Conservation (phyloP, 2,113 vertebrate genomes). For the Sinocyclocheilus anophthalmus region DNA sequence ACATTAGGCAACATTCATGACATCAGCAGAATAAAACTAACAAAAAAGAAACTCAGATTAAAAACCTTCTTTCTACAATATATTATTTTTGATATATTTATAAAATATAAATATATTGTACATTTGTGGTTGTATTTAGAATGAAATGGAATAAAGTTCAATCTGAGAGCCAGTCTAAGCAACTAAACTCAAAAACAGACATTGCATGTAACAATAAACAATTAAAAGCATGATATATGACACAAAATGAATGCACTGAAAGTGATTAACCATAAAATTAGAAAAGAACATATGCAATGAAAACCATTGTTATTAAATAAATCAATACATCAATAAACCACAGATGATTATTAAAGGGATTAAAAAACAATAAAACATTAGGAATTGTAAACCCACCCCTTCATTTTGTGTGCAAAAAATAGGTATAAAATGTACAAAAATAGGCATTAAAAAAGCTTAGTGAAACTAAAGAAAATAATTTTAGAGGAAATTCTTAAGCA, state of each 20-base stretch:
- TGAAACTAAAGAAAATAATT: background rate
- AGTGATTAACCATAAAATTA: background rate
- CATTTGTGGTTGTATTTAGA: background rate
- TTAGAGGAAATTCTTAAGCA: background rate
- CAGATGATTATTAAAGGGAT: background rate
- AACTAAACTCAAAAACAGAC: background rate
- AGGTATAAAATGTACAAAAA: background rate
- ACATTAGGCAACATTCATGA: background rate
- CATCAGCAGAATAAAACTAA: too few relatives aligned
- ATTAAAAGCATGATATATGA: background rate
- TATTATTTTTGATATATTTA: too few relatives aligned
- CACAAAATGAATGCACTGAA: background rate
- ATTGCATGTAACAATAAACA: background rate
- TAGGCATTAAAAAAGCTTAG: background rate
- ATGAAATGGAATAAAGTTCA: background rate
- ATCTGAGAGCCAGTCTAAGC: background rate
- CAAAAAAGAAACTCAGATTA: too few relatives aligned
- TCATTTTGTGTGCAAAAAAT: background rate
- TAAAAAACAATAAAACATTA: background rate
- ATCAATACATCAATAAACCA: background rate
- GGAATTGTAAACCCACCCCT: background rate
- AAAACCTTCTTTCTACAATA: too few relatives aligned
- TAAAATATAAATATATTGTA: background rate
- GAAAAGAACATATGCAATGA: background rate
- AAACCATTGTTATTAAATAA: background rate